phyloP scores from a whole-genome alignment of 2,797 vertebrate species.

The Urophycis tenuis region DNA sequence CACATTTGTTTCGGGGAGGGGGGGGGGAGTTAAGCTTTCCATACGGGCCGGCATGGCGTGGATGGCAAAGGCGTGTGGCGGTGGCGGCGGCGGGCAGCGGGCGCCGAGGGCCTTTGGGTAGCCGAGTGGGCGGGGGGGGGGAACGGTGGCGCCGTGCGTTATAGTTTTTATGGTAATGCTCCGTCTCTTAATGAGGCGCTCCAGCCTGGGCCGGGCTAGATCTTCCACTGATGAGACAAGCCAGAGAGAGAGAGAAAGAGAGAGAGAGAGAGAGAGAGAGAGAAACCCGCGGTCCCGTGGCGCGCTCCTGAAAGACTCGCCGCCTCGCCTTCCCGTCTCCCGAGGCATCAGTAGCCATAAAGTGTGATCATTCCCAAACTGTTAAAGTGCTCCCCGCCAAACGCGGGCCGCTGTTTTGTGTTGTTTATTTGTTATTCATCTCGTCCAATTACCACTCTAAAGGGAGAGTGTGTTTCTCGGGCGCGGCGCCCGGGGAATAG shows the following conservation, averaged over 20 bases:
- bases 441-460: slow-evolving; percentile 69
- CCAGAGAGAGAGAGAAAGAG: slow-evolving; percentile 17
- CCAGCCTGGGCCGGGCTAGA: slow-evolving; percentile 40
- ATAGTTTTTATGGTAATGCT: slow-evolving; percentile 13
- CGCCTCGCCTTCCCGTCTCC: slow-evolving; percentile 48
- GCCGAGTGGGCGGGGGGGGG: slow-evolving; percentile 17
- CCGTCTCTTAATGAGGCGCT: slow-evolving; percentile 41
- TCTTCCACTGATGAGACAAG: slow-evolving; percentile 55
- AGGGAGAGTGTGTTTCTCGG: slow-evolving; percentile 59
- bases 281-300: slow-evolving; percentile 44
- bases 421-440: slow-evolving; percentile 69
- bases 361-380: slow-evolving; percentile 58
- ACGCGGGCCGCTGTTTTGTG: slow-evolving; percentile 61
- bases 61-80: background rate
- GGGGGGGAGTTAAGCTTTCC: background rate
- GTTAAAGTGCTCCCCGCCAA: slow-evolving; percentile 63
- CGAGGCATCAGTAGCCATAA: slow-evolving; percentile 59
- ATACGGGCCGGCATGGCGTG: background rate
- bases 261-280: no score
- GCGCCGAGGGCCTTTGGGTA: slow-evolving; percentile 12
- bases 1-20: no score
- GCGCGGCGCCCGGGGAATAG: slow-evolving; percentile 55
- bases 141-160: slow-evolving; percentile 12
- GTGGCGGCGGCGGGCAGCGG: no score
- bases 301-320: slow-evolving; percentile 49